These are phyloP conservation scores for Eolophus roseicapilla DNA, from an alignment of 2,113 vertebrate genomes.

Conservation along the genomic window DNA sequence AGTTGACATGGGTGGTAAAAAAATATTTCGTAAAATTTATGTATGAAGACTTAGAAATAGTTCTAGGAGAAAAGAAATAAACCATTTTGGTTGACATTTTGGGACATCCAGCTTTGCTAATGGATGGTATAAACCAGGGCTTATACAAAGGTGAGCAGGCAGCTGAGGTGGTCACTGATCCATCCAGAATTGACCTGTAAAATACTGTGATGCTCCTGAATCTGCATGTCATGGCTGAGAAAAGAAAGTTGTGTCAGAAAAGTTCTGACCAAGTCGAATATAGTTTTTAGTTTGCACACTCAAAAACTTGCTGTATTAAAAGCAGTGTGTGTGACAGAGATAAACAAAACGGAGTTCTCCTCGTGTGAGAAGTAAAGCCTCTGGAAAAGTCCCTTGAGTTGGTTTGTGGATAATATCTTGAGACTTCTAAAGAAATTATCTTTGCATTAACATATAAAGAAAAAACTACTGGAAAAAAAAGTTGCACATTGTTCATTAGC, in stretches of 20 bases:
- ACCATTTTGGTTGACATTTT: neutral
- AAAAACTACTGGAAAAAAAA: neutral
- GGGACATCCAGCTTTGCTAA: neutral
- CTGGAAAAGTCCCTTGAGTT: neutral
- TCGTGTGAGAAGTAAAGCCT: neutral
- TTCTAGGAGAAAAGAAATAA: neutral
- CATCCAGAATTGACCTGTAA: neutral
- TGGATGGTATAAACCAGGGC: neutral
- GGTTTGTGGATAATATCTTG: neutral
- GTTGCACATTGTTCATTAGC: slow-evolving; percentile 33
- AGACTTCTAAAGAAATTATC: slow-evolving; percentile 8
- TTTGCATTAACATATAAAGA: neutral
- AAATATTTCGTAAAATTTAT: too few relatives aligned
- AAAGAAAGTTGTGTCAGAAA: neutral
- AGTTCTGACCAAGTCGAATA: neutral
- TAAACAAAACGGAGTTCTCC: neutral
- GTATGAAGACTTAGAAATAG: neutral
- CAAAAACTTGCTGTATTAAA: neutral
- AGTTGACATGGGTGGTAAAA: neutral
- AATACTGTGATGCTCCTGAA: neutral
- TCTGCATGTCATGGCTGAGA: neutral
- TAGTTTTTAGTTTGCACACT: neutral
- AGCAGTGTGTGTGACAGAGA: neutral
- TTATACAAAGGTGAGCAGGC: neutral
- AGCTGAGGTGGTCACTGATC: neutral